Conservation (phyloP, 2,113 vertebrate species). For the Capreolus pygargus region DNA sequence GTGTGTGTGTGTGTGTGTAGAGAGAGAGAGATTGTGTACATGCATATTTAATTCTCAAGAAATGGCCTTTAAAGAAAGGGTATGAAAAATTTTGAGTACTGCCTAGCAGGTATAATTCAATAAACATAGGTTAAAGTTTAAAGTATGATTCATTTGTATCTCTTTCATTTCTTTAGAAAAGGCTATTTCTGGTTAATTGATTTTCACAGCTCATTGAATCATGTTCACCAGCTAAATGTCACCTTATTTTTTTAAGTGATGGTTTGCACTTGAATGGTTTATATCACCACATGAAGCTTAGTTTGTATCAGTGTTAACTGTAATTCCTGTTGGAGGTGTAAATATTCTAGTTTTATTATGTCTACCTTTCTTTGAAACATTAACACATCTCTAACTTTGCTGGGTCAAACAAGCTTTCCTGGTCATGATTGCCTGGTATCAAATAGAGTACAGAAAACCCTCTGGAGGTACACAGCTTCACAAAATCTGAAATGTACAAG, state of each 20-base stretch:
- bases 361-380: conserved; percentile 17
- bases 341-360: conserved; percentile 6
- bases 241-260: not conserved
- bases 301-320: conserved; percentile 8
- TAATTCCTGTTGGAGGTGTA: not conserved
- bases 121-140: conserved; percentile 17
- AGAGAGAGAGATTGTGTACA: not conserved
- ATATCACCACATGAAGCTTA: not conserved
- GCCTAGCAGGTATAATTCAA: not conserved
- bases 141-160: conserved; percentile 7
- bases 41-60: not conserved
- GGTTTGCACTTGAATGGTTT: conserved; percentile 17
- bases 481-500: not conserved
- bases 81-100: not conserved
- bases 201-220: conserved; percentile 41
- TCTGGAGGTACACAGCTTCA: not conserved
- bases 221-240: conserved; percentile 1
- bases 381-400: conserved; percentile 18
- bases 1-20: not conserved
- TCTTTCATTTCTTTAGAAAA: conserved; percentile 35
- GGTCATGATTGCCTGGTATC: not conserved
- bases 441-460: not conserved
- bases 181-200: conserved; percentile 19
- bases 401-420: not conserved
- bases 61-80: not conserved